A percentile compares a stretch with the other conserved stretches of the same genome.
phyloP scores from a whole-genome alignment of 2,888 invertebrate species.

The Volucella bombylans region DNA sequence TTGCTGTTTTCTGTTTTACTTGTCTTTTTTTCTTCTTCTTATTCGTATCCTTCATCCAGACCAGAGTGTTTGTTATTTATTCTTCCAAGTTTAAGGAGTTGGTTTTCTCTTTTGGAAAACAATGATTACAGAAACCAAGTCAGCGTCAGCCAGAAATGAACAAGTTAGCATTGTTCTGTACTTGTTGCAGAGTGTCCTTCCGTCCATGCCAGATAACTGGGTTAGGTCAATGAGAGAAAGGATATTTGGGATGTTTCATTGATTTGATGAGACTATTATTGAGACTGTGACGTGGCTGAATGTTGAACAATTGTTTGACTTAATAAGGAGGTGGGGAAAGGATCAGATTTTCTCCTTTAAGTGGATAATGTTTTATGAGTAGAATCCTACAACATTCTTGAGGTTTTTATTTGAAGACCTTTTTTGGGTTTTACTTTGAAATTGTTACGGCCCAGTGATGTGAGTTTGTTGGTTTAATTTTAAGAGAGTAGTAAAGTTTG shows the following conservation, averaged over 20 bases:
- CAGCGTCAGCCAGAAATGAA: neutral
- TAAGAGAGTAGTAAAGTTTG: too few relatives aligned
- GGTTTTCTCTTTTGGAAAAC: neutral
- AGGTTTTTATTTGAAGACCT: too few relatives aligned
- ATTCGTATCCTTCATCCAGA: constrained; percentile 7
- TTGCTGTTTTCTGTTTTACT: constrained; percentile 54
- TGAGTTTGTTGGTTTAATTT: too few relatives aligned
- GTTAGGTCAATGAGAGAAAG: constrained; percentile 18
- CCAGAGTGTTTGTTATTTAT: constrained; percentile 36
- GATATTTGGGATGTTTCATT: constrained; percentile 27
- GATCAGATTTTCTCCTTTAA: neutral
- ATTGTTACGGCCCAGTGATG: too few relatives aligned
- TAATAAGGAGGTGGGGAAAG: neutral
- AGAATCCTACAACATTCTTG: too few relatives aligned
- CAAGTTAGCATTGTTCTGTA: constrained; percentile 37
- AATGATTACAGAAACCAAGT: neutral
- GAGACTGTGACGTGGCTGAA: neutral
- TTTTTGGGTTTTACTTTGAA: too few relatives aligned
- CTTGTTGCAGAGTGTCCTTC: constrained; percentile 31
- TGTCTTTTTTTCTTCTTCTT: neutral
- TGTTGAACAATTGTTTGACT: constrained; percentile 1
- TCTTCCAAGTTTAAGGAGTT: constrained; percentile 19
- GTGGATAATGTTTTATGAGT: too few relatives aligned
- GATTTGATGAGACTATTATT: constrained; percentile 27
- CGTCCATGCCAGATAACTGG: constrained; percentile 3